phyloP scores from a whole-genome alignment of 2,113 vertebrate genomes.

The Emydocephalus ijimae region DNA sequence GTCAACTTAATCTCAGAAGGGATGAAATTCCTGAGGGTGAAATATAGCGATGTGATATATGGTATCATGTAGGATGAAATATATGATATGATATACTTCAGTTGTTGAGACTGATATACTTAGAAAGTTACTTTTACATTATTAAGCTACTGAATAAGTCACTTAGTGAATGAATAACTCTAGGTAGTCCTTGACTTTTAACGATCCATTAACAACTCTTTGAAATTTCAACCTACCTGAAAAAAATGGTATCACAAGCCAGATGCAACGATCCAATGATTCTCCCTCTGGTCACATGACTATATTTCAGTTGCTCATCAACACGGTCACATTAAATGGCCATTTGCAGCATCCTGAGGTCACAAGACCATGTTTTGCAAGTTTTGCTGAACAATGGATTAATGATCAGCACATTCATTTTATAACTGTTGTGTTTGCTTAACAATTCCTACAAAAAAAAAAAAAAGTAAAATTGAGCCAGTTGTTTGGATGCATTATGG shows the following conservation, averaged over 20 bases:
- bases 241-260: neutral
- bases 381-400: neutral
- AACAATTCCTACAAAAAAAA: neutral
- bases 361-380: neutral
- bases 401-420: neutral
- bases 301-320: neutral
- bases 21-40: neutral
- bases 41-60: neutral
- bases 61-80: neutral
- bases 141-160: neutral
- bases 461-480: neutral
- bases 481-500: neutral
- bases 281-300: neutral
- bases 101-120: neutral
- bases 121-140: neutral
- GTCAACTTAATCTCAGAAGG: neutral
- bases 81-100: neutral
- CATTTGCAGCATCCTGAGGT: neutral
- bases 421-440: neutral
- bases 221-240: neutral
- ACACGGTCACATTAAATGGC: neutral
- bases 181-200: neutral
- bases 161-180: neutral
- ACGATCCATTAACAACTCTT: neutral
- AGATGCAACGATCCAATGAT: no score